Evolutionary conservation across 2,797 vertebrate genomes (phyloP).

Genomic region (Myotis myotis): DNA sequence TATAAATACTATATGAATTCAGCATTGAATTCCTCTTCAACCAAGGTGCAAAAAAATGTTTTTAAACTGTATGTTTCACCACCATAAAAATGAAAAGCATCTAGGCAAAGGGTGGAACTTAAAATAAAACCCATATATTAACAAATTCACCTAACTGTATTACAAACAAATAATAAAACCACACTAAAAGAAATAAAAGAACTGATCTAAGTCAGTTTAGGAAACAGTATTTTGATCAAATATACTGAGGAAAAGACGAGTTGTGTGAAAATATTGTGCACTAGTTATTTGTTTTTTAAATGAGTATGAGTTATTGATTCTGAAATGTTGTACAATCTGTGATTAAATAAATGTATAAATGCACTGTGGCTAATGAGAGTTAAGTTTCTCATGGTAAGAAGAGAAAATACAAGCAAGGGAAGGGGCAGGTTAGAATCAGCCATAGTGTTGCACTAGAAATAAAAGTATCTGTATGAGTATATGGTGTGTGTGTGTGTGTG

Average conservation of each 20-base stretch:
- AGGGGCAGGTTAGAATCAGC: background rate
- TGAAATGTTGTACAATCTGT: background rate
- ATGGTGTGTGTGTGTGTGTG: background rate
- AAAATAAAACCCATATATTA: background rate
- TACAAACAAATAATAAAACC: background rate
- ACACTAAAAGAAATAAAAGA: background rate
- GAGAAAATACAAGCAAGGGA: background rate
- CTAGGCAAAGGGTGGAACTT: background rate
- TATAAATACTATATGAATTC: background rate
- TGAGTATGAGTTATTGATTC: background rate
- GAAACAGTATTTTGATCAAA: background rate
- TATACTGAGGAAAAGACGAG: background rate
- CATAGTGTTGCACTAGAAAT: background rate
- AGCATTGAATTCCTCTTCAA: background rate
- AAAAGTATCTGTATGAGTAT: background rate
- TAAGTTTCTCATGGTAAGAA: background rate
- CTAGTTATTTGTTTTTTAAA: background rate
- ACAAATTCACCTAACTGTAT: background rate
- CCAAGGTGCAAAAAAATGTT: background rate
- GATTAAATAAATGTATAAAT: background rate
- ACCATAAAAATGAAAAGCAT: background rate
- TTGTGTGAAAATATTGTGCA: background rate
- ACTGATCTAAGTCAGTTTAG: background rate
- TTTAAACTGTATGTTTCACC: background rate
- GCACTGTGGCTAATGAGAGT: background rate